Percentiles rank a stretch among this genome's conserved stretches.
Conservation (phyloP, 2,113 vertebrate genomes). For the Ovibos moschatus region DNA sequence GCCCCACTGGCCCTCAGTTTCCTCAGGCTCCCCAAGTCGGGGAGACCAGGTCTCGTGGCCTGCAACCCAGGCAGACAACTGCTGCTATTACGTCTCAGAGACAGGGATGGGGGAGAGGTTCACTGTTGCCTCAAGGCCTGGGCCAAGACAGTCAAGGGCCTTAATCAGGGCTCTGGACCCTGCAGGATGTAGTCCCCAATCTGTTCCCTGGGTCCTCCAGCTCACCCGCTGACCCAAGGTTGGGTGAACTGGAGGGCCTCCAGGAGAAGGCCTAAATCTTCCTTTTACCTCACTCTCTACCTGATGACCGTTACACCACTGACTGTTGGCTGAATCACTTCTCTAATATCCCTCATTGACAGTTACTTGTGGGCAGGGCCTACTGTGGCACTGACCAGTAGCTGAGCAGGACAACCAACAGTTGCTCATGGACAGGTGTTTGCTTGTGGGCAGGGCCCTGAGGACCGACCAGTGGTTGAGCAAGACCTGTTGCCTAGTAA, state of each 20-base stretch:
- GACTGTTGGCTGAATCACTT: not conserved
- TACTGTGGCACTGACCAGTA: not conserved
- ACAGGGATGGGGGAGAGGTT: not conserved
- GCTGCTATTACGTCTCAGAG: fast-evolving
- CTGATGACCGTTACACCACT: not conserved
- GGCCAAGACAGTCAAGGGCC: not conserved
- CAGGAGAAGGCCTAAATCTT: not conserved
- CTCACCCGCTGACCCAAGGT: not conserved
- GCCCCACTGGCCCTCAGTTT: not conserved
- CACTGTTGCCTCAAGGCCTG: not conserved
- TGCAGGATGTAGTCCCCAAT: not conserved
- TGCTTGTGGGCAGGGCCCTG: not conserved
- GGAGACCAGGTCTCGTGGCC: not conserved
- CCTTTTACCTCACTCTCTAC: not conserved
- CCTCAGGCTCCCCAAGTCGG: not conserved
- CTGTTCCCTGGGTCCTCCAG: not conserved
- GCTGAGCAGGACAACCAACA: not conserved
- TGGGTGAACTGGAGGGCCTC: not conserved
- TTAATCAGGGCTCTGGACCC: not conserved
- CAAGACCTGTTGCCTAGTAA: not conserved
- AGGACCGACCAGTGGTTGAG: not conserved
- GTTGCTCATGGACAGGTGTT: not conserved
- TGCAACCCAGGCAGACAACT: not conserved
- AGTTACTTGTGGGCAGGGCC: not conserved
- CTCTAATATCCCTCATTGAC: not conserved